These are phyloP conservation scores for Lasioglossum vierecki DNA, from an alignment of 2,888 invertebrate species.

Conservation along the genomic window DNA sequence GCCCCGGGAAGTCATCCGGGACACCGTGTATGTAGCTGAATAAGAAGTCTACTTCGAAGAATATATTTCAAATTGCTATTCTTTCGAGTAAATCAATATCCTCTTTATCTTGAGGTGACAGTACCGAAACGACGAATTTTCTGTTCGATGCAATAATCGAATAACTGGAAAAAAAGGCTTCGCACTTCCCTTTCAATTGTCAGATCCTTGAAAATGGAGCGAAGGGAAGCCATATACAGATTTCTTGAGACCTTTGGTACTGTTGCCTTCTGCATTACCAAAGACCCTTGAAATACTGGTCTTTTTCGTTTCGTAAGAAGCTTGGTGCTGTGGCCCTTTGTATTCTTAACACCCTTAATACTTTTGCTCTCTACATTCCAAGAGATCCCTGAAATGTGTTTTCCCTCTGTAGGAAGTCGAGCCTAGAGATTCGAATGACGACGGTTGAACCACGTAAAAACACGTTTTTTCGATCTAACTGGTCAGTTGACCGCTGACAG, in stretches of 20 bases:
- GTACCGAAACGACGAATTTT: neutral
- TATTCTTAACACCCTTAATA: neutral
- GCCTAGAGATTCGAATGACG: too few species aligned
- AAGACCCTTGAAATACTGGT: neutral
- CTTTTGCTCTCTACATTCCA: neutral
- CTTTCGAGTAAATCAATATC: neutral
- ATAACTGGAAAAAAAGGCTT: neutral
- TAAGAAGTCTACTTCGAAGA: neutral
- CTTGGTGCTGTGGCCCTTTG: neutral
- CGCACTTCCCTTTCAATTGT: neutral
- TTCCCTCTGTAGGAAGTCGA: too few species aligned
- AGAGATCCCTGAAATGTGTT: neutral
- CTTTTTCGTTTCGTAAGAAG: neutral
- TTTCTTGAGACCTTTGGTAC: neutral
- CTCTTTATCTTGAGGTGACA: too few species aligned
- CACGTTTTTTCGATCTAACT: too few species aligned
- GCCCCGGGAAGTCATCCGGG: neutral
- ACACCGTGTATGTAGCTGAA: neutral
- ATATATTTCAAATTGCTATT: too few species aligned
- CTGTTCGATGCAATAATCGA: neutral
- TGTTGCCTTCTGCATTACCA: neutral
- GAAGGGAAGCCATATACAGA: neutral
- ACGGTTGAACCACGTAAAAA: too few species aligned
- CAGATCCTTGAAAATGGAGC: neutral
- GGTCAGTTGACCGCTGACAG: too few species aligned